Conservation (phyloP, 2,888 invertebrate species). For the Dasypolia templi region DNA sequence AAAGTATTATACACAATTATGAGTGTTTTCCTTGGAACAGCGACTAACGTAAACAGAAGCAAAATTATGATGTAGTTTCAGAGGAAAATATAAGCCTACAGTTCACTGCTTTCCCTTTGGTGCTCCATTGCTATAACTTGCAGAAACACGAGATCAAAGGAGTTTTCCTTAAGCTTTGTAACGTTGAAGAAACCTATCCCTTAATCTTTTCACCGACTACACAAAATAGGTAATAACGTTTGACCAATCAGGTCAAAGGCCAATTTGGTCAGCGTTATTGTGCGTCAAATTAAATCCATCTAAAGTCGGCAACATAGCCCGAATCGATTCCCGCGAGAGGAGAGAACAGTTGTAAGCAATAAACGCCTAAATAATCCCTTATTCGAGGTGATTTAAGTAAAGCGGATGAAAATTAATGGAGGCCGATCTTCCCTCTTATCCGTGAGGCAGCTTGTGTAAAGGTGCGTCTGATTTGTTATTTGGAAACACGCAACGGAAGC, state of each 20-base stretch:
- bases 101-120: constrained; percentile 38
- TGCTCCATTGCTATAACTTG: constrained; percentile 21
- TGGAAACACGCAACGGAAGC: constrained; percentile 74
- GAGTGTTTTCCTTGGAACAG: constrained; percentile 17
- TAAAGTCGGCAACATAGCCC: constrained; percentile 35
- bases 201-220: constrained; percentile 14
- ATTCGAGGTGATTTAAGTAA: constrained; percentile 75
- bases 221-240: constrained; percentile 34
- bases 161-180: constrained; percentile 27
- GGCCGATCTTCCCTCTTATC: constrained; percentile 65
- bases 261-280: constrained; percentile 45
- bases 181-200: constrained; percentile 27
- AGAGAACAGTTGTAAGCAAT: constrained; percentile 64
- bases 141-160: constrained; percentile 47
- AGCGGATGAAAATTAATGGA: constrained; percentile 80
- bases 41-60: constrained; percentile 9
- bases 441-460: constrained; percentile 66
- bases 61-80: constrained; percentile 36
- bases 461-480: constrained; percentile 76
- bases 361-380: constrained; percentile 74
- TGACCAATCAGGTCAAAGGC: constrained; percentile 51
- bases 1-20: constrained; percentile 8
- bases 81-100: constrained; percentile 35
- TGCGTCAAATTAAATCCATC: constrained; percentile 45
- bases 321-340: constrained; percentile 59